Base-by-base conservation (phyloP, 2,113 vertebrate genomes). In the Plecotus auritus region DNA sequence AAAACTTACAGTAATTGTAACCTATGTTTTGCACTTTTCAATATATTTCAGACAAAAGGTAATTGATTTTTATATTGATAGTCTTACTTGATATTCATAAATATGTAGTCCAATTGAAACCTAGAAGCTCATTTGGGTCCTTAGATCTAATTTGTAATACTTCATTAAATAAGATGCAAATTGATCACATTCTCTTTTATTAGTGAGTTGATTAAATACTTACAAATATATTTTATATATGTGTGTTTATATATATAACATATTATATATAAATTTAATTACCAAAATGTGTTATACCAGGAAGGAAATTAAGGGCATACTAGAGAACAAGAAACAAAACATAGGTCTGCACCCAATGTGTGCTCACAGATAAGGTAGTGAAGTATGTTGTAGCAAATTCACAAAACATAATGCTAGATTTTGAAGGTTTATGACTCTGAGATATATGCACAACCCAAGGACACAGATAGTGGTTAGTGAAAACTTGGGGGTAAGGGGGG, bases 51-150 rank as follows among this genome's bases (percentile, higher is more conserved):
- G 14, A 86, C 7, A 96, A 82, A 35, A n/a, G 3, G 10, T 72
- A 40, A 17, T 86, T 49, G 20, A 59, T 54, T 78, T 95, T 88
- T 66, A 91, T 76, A 47, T 69, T 70, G 16, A 20, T 51, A 35
- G 54, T 4, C 0, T 85, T 12, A 61, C 81, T 88, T 70, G 28
- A 49, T 28, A 82, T 72, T 72, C 59, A 49, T 73, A 45, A 80
- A 0, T 16, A 56, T 70, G 10, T 59, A 80, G 13, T 47, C 11
- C 86, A 85, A 66, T 35, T 90, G 9, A 67, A 94, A 93, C 28
- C 16, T 35, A 51, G 17, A 84, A 51, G 2, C 42, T 61, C 35
- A 26, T 5, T 61, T 37, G 91, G 40, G 11, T 18, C 35, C 47
- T 72, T n/a, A 18, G 9, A n/a, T 23, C 47, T 66, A 93, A 45